Evolutionary conservation across 2,888 invertebrate species (phyloP).

Genomic region (Macaria liturata): DNA sequence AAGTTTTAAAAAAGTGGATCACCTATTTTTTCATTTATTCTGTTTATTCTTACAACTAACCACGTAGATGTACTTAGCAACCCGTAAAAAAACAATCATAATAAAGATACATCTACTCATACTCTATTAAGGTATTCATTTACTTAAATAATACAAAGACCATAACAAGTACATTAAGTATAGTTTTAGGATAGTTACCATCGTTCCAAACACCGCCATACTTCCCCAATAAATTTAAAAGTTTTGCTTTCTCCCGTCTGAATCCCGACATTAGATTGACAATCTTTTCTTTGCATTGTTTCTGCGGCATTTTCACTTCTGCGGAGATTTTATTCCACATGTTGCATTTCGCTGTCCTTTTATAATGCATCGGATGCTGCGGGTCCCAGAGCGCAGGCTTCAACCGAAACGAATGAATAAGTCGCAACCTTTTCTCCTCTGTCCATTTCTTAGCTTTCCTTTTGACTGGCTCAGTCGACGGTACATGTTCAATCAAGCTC

Average conservation of each 20-base stretch:
- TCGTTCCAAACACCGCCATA: not conserved
- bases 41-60: too few relatives aligned
- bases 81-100: too few relatives aligned
- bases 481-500: too few relatives aligned
- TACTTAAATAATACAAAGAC: too few relatives aligned
- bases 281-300: conserved; percentile 53
- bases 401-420: conserved; percentile 49
- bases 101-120: too few relatives aligned
- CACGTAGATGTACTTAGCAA: too few relatives aligned
- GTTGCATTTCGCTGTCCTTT: conserved; percentile 40
- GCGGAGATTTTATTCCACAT: conserved; percentile 49
- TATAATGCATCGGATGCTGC: conserved; percentile 42
- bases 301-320: conserved; percentile 34
- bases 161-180: too few relatives aligned
- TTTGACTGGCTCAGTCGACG: too few relatives aligned
- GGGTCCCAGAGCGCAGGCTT: conserved; percentile 51
- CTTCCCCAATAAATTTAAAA: conserved; percentile 29
- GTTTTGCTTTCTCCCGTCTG: conserved; percentile 54
- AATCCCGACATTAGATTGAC: conserved; percentile 51
- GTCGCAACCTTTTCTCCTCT: conserved; percentile 44
- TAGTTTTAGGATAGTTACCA: conserved; percentile 9
- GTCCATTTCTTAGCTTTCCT: conserved; percentile 40
- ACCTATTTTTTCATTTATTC: too few relatives aligned
- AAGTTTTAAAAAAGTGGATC: too few relatives aligned
- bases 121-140: too few relatives aligned